A percentile compares a stretch with the other conserved stretches of the same genome.
These are phyloP conservation scores for Lutjanus campechanus DNA, from an alignment of 2,797 vertebrate species.

Conservation along the genomic window DNA sequence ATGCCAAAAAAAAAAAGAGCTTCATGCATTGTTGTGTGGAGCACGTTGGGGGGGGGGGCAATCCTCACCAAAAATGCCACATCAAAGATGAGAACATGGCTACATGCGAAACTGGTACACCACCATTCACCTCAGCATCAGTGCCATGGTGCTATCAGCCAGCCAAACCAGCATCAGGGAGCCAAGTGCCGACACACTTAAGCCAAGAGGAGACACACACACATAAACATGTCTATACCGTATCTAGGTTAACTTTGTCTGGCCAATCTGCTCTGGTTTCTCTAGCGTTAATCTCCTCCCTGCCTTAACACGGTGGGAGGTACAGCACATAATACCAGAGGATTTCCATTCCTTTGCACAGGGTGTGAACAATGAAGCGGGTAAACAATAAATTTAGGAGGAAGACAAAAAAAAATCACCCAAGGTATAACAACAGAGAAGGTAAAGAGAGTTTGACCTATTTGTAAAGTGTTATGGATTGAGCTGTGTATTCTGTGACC, in stretches of 20 bases:
- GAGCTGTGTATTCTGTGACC: neutral
- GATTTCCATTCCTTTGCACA: conserved; percentile 64
- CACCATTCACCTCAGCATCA: conserved; percentile 16
- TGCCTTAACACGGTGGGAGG: conserved; percentile 66
- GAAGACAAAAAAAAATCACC: neutral
- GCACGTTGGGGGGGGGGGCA: neutral
- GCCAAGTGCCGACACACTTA: conserved; percentile 39
- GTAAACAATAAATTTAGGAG: conserved; percentile 31
- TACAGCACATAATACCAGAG: conserved; percentile 49
- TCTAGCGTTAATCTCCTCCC: conserved; percentile 80
- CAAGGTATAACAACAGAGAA: neutral
- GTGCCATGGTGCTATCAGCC: neutral
- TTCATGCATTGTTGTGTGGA: conserved; percentile 9
- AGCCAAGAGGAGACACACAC: conserved; percentile 40
- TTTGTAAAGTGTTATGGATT: neutral
- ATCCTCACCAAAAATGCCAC: conserved; percentile 16
- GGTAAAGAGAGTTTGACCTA: neutral
- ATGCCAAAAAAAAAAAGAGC: neutral
- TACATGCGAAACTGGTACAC: neutral
- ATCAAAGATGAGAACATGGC: conserved; percentile 2
- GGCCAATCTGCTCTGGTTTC: conserved; percentile 81
- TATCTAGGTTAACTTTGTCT: conserved; percentile 84
- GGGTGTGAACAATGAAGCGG: conserved; percentile 43
- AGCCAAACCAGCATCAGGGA: conserved; percentile 36
- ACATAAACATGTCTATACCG: conserved; percentile 52